These are phyloP conservation scores for Poecilobothrus nobilitatus DNA, from an alignment of 2,888 invertebrate species.

Conservation along the genomic window DNA sequence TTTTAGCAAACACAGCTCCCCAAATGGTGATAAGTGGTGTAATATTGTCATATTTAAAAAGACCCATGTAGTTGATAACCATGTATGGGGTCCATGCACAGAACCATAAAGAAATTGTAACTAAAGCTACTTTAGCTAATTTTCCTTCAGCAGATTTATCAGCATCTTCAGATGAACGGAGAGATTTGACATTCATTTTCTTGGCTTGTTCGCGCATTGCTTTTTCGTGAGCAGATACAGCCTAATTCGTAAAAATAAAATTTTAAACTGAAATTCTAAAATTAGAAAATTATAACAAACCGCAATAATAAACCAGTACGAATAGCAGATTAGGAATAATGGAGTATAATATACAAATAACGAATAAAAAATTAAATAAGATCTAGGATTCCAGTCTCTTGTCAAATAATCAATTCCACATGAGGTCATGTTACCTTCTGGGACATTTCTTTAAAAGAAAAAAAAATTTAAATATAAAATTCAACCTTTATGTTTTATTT, in stretches of 20 bases:
- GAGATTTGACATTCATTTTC: slow-evolving; percentile 86
- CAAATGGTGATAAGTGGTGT: slow-evolving; percentile 74
- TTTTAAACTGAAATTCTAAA: not conserved
- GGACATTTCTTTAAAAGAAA: slow-evolving; percentile 62
- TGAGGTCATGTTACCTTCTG: slow-evolving; percentile 89
- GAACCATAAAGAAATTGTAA: slow-evolving; percentile 85
- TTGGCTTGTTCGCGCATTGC: slow-evolving; percentile 84
- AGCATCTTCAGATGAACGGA: slow-evolving; percentile 67
- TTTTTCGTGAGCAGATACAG: slow-evolving; percentile 76
- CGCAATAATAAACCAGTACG: slow-evolving; percentile 81
- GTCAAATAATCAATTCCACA: slow-evolving; percentile 82
- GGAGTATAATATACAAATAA: slow-evolving; percentile 70
- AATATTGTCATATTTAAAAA: slow-evolving; percentile 64
- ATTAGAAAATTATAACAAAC: slow-evolving; percentile 45
- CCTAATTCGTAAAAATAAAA: slow-evolving; percentile 43
- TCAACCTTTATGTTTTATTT: not conserved
- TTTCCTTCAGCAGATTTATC: slow-evolving; percentile 78
- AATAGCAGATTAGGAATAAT: slow-evolving; percentile 70
- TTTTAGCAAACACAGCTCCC: slow-evolving; percentile 55
- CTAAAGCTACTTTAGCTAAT: slow-evolving; percentile 81
- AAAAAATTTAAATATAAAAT: not conserved
- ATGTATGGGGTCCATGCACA: slow-evolving; percentile 89
- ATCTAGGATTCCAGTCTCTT: slow-evolving; percentile 65
- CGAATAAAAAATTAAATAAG: slow-evolving; percentile 73
- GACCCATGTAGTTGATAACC: slow-evolving; percentile 71